phyloP scores from a whole-genome alignment of 1,140 invertebrate genomes.

The Bathynomus jamesi region DNA sequence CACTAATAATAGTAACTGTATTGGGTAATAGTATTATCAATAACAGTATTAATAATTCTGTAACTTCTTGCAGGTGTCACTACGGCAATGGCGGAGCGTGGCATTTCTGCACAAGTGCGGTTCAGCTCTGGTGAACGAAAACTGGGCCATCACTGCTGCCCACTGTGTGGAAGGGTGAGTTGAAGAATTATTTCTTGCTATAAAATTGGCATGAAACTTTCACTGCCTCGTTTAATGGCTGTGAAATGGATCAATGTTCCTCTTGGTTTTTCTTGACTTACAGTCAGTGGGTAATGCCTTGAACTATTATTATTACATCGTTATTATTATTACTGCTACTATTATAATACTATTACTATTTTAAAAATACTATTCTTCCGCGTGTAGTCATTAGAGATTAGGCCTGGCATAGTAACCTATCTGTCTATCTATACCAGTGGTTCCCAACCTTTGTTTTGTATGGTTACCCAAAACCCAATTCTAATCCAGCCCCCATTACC shows the following conservation, averaged over 20 bases:
- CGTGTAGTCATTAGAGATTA: too few species aligned
- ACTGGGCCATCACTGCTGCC: conserved; percentile 94
- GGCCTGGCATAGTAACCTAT: too few species aligned
- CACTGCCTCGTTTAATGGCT: conserved; percentile 91
- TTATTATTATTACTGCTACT: too few species aligned
- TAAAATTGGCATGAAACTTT: conserved; percentile 61
- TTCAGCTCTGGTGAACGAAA: conserved; percentile 83
- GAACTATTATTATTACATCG: too few species aligned
- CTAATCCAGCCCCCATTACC: too few species aligned
- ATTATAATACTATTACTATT: too few species aligned
- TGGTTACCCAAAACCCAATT: too few species aligned
- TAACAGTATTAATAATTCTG: not conserved
- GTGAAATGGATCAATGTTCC: not conserved
- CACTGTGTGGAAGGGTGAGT: conserved; percentile 91
- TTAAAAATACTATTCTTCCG: too few species aligned
- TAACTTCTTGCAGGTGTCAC: conserved; percentile 52
- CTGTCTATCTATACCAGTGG: too few species aligned
- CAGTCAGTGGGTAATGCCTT: conserved; percentile 78
- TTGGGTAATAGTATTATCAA: too few species aligned
- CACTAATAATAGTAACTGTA: too few species aligned
- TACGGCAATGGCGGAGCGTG: conserved; percentile 65
- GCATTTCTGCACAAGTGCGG: conserved; percentile 91
- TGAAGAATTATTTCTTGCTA: not conserved
- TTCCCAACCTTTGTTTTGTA: too few species aligned
- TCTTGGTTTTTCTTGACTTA: not conserved